Evolutionary conservation across 2,888 invertebrate species (phyloP).

Genomic region (Cephonodes hylas): DNA sequence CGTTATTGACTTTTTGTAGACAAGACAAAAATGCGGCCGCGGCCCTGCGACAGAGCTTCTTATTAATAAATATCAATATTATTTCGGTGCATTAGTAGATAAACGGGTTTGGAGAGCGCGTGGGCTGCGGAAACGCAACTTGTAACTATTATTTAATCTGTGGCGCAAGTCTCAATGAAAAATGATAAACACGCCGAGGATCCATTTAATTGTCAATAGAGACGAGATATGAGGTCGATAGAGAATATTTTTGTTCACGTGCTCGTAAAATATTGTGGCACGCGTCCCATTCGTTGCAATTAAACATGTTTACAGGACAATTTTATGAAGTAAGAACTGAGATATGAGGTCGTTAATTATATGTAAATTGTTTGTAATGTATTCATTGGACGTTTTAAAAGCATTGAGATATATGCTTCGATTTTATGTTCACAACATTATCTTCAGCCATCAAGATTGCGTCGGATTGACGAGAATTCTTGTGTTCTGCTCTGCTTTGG

Average conservation of each 20-base stretch:
- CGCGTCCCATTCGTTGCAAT: constrained; percentile 23
- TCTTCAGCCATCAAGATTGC: not conserved
- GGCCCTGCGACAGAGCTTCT: not conserved
- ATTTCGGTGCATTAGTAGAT: constrained; percentile 16
- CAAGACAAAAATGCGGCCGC: constrained; percentile 7
- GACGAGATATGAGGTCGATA: not conserved
- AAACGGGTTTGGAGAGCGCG: constrained; percentile 15
- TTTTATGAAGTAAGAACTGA: not conserved
- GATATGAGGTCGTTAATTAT: constrained; percentile 2
- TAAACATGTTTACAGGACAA: constrained; percentile 9
- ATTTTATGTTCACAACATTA: constrained; percentile 15
- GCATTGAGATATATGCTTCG: constrained; percentile 1
- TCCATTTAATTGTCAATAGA: constrained; percentile 26
- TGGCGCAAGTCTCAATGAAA: constrained; percentile 35
- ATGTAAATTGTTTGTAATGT: constrained; percentile 3
- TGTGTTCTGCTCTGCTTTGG: not conserved
- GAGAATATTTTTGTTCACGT: not conserved
- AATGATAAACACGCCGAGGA: constrained; percentile 34
- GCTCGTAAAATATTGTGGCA: constrained; percentile 7
- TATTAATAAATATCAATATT: constrained; percentile 17
- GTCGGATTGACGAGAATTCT: not conserved
- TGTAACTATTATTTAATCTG: constrained; percentile 10
- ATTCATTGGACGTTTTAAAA: constrained; percentile 3
- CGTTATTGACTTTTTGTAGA: constrained; percentile 8
- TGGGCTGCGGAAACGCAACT: constrained; percentile 22